Conservation (phyloP, 2,797 vertebrate species). For the Cheracebus regulus region DNA sequence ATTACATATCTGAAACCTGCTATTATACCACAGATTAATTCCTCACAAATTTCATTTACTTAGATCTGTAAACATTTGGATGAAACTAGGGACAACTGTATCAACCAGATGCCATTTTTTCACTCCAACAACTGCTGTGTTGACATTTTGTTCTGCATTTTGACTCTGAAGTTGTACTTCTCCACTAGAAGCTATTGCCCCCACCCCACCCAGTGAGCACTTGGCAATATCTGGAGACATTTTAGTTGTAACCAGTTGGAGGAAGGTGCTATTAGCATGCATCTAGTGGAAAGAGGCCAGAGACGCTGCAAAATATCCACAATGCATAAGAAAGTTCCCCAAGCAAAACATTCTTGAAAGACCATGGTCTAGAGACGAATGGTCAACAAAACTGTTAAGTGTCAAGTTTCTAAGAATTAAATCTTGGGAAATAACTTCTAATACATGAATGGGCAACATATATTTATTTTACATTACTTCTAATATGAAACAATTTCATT, state of each 20-base stretch:
- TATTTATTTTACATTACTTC: background rate
- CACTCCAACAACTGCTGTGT: background rate
- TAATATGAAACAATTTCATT: too few species aligned
- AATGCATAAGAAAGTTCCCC: too few species aligned
- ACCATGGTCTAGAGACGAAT: background rate
- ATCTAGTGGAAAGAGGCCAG: background rate
- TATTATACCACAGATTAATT: background rate
- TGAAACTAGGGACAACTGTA: background rate
- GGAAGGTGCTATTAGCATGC: background rate
- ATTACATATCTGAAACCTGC: background rate
- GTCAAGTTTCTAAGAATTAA: background rate
- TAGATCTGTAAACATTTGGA: background rate
- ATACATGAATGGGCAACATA: background rate
- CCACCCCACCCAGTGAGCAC: background rate
- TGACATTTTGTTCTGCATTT: background rate
- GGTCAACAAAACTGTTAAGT: background rate
- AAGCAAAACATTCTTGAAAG: background rate
- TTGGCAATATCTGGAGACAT: background rate
- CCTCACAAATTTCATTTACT: background rate
- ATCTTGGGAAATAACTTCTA: background rate
- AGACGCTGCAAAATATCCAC: background rate
- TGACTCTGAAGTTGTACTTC: background rate
- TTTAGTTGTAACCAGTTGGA: background rate
- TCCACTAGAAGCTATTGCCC: fast-evolving
- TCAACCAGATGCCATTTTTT: background rate